Conservation (phyloP, 1,140 invertebrate species). For the Drosophila murphyi region DNA sequence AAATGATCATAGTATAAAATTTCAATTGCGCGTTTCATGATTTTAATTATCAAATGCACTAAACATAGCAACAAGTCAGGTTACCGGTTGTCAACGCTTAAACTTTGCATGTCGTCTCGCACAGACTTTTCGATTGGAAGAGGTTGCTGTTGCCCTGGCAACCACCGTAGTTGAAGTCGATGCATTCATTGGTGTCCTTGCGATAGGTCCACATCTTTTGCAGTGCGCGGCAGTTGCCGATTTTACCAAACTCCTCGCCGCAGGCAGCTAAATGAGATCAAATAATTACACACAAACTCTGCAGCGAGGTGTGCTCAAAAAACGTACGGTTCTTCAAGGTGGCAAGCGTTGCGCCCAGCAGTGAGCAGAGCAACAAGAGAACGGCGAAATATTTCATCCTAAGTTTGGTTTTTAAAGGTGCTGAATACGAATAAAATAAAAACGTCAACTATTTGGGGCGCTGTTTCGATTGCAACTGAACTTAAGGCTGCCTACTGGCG, state of each 20-base stretch:
- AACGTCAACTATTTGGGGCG: constrained; percentile 16
- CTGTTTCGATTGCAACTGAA: constrained; percentile 51
- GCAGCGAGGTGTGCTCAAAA: neutral
- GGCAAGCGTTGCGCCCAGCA: constrained; percentile 48
- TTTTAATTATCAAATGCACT: constrained; percentile 35
- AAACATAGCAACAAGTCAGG: neutral
- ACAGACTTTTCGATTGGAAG: constrained; percentile 88
- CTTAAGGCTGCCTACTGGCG: neutral
- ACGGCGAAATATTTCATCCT: constrained; percentile 66
- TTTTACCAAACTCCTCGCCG: constrained; percentile 56
- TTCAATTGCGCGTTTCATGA: constrained; percentile 5
- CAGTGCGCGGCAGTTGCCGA: constrained; percentile 33
- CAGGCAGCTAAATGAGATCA: constrained; percentile 44
- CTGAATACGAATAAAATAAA: neutral
- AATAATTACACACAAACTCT: neutral
- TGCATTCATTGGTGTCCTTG: constrained; percentile 52
- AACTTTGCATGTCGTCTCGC: constrained; percentile 86
- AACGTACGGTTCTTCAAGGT: constrained; percentile 63
- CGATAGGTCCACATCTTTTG: constrained; percentile 50
- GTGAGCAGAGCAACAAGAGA: constrained; percentile 48
- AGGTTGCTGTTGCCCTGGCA: constrained; percentile 93
- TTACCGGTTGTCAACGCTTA: constrained; percentile 12
- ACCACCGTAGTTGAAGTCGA: constrained; percentile 90
- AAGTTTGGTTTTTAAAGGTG: neutral
- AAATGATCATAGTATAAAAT: constrained; percentile 59